These are phyloP conservation scores for Erebia palarica DNA, from an alignment of 2,888 invertebrate species.

Conservation along the genomic window DNA sequence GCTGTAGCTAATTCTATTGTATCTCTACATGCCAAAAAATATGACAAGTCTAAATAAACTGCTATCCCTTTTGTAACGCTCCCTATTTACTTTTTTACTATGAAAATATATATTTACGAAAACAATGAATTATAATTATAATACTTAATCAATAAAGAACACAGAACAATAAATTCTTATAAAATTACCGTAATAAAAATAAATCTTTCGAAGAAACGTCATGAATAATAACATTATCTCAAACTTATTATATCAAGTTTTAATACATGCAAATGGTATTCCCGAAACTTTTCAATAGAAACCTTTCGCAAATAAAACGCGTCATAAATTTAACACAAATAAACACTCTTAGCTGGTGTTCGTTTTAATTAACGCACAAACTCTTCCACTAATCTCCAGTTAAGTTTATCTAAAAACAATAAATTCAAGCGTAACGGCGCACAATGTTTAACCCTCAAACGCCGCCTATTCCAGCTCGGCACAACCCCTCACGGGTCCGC, in stretches of 20 bases:
- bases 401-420: conserved; percentile 76
- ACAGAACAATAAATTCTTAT: not conserved
- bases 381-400: conserved; percentile 62
- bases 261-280: conserved; percentile 21
- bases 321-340: conserved; percentile 36
- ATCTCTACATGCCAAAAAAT: no score
- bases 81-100: no score
- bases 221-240: conserved; percentile 19
- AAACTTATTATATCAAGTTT: conserved; percentile 14
- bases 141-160: not conserved
- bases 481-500: conserved; percentile 53
- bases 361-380: conserved; percentile 43
- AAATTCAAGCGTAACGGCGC: conserved; percentile 68
- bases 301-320: conserved; percentile 34
- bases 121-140: not conserved
- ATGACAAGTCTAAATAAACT: no score
- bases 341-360: conserved; percentile 34
- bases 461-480: conserved; percentile 54
- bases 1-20: no score
- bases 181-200: conserved; percentile 7
- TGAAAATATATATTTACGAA: not conserved
- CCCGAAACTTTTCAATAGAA: conserved; percentile 18
- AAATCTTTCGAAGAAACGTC: not conserved
- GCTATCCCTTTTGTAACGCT: no score
- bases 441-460: conserved; percentile 66